A percentile compares a stretch with the other conserved stretches of the same genome.
phyloP scores from a whole-genome alignment of 2,113 vertebrate genomes.

The Dromas ardeola region DNA sequence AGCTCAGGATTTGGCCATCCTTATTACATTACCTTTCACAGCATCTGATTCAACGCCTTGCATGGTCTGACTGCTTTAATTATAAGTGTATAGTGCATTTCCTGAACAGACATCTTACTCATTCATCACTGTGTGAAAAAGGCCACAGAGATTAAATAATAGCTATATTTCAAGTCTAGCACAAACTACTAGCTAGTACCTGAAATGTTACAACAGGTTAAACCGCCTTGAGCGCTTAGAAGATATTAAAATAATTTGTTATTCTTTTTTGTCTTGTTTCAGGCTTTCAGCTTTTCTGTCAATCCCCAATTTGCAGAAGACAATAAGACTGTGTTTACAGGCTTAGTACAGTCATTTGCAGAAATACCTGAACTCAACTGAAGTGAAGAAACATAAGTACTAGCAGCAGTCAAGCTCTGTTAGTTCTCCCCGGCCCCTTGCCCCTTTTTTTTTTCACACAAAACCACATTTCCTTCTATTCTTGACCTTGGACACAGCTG shows the following conservation, averaged over 20 bases:
- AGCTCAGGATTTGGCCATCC: background rate
- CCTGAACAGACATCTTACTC: background rate
- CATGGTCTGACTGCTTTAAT: background rate
- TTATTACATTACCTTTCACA: background rate
- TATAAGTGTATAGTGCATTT: background rate
- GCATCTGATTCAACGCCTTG: background rate
- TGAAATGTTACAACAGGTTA: background rate
- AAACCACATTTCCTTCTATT: background rate
- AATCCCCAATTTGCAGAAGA: background rate
- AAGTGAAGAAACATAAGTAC: background rate
- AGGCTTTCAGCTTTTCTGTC: background rate
- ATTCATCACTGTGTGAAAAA: background rate
- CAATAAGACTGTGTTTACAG: background rate
- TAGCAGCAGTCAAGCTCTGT: background rate
- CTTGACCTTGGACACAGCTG: background rate
- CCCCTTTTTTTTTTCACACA: rapidly evolving
- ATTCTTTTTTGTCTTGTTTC: background rate
- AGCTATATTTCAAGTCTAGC: background rate
- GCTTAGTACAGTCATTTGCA: background rate
- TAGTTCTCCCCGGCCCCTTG: rapidly evolving
- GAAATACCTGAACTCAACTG: background rate
- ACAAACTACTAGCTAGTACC: background rate
- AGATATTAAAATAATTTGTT: background rate
- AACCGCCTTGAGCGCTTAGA: background rate
- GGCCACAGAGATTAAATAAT: background rate